phyloP scores from a whole-genome alignment of 1,140 invertebrate species.

The Drosophila kanapiae region DNA sequence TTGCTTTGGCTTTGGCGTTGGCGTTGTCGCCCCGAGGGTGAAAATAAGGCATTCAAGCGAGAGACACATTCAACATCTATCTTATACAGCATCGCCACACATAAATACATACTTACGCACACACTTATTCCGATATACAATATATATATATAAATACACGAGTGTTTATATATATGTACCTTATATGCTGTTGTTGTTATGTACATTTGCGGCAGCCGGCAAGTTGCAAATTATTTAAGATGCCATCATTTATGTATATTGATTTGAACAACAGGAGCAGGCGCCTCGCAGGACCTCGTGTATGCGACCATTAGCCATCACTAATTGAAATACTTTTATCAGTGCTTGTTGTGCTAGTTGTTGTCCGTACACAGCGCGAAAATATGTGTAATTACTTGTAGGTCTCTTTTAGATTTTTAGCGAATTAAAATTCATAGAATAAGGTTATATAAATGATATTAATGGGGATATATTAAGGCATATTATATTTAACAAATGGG shows the following conservation, averaged over 20 bases:
- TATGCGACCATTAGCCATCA: constrained; percentile 64
- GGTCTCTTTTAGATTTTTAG: neutral
- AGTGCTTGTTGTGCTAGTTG: constrained; percentile 37
- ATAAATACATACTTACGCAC: constrained; percentile 4
- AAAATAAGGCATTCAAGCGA: constrained; percentile 80
- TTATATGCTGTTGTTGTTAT: constrained; percentile 23
- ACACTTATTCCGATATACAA: neutral
- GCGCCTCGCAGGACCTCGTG: constrained; percentile 6
- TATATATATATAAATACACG: constrained; percentile 1
- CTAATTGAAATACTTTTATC: constrained; percentile 83
- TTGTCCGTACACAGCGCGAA: constrained; percentile 5
- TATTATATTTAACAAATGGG: too few relatives aligned
- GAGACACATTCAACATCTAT: constrained; percentile 55
- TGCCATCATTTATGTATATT: constrained; percentile 64
- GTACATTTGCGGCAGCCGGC: constrained; percentile 46
- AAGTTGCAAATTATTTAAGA: constrained; percentile 74
- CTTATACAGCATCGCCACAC: constrained; percentile 22
- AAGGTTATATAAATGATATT: too few relatives aligned
- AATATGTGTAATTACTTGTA: neutral
- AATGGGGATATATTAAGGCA: too few relatives aligned
- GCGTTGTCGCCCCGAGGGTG: constrained; percentile 79
- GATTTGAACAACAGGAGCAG: constrained; percentile 38
- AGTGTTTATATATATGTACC: constrained; percentile 17
- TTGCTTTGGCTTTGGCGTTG: constrained; percentile 72
- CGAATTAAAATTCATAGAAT: too few relatives aligned